Conservation (phyloP, 2,797 vertebrate genomes). For the Urosaurus nigricauda region DNA sequence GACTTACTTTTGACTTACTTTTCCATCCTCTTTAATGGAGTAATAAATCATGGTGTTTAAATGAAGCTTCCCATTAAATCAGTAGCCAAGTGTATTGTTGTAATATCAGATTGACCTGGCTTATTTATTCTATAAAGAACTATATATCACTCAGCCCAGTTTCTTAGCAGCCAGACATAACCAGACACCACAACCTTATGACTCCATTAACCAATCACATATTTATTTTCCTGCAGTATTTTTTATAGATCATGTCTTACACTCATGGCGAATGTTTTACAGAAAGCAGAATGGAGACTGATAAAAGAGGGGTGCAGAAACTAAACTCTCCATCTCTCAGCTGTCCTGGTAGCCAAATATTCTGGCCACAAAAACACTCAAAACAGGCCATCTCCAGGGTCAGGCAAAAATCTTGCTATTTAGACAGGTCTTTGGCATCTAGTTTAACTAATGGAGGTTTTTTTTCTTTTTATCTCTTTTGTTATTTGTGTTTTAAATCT, state of each 20-base stretch:
- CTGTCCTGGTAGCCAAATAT: background rate
- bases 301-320: background rate
- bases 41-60: constrained; percentile 24
- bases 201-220: background rate
- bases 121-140: constrained; percentile 36
- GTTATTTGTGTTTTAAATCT: background rate
- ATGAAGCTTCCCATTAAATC: constrained; percentile 35
- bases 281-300: background rate
- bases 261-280: background rate
- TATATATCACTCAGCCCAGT: background rate
- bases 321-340: background rate
- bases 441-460: background rate
- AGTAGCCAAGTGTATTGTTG: constrained; percentile 35
- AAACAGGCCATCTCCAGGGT: background rate
- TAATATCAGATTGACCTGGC: background rate
- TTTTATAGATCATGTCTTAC: constrained; percentile 2
- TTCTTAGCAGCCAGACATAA: constrained; percentile 7
- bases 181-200: background rate
- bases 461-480: background rate
- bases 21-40: background rate
- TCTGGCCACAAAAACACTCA: background rate
- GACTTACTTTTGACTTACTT: constrained; percentile 7
- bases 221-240: constrained; percentile 6
- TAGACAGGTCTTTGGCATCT: background rate
- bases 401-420: background rate